phyloP scores from a whole-genome alignment of 1,140 invertebrate species.

The Plutomurus gul region DNA sequence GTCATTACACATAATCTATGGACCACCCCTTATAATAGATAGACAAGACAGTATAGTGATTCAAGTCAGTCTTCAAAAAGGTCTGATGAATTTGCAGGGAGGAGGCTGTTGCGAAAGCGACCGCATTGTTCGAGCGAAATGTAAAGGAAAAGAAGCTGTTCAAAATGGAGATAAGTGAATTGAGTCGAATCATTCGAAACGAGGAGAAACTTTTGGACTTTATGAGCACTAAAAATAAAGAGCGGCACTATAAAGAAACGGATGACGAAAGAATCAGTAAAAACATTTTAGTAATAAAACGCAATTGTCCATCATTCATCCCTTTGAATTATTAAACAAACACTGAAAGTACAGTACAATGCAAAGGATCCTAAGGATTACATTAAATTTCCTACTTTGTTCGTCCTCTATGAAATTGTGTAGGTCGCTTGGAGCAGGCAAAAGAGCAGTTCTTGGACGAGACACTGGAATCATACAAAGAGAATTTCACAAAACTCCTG shows the following conservation, averaged over 20 bases:
- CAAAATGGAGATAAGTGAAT: slow-evolving; percentile 49
- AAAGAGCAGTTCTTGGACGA: slow-evolving; percentile 49
- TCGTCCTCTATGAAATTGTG: not conserved
- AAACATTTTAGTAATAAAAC: not conserved
- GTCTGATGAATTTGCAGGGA: no score
- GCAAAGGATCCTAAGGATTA: no score
- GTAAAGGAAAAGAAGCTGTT: slow-evolving; percentile 51
- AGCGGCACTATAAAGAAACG: slow-evolving; percentile 49
- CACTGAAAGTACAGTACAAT: no score
- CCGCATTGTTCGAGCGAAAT: slow-evolving; percentile 46
- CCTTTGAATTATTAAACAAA: no score
- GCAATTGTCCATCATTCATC: not conserved
- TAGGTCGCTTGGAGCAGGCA: slow-evolving; percentile 50
- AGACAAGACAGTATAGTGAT: no score
- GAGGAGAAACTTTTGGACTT: slow-evolving; percentile 53
- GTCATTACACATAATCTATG: no score
- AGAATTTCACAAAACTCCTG: slow-evolving; percentile 48
- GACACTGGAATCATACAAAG: slow-evolving; percentile 42
- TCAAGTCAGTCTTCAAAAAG: no score
- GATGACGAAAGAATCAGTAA: slow-evolving; percentile 51
- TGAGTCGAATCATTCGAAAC: slow-evolving; percentile 47
- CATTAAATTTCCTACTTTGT: no score
- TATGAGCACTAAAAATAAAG: slow-evolving; percentile 51
- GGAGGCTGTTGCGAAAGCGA: slow-evolving; percentile 49
- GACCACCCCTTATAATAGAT: no score